Evolutionary conservation across 35 echinoderm and acorn worm species (phyloP).

Genomic region (Eucidaris tribuloides): DNA sequence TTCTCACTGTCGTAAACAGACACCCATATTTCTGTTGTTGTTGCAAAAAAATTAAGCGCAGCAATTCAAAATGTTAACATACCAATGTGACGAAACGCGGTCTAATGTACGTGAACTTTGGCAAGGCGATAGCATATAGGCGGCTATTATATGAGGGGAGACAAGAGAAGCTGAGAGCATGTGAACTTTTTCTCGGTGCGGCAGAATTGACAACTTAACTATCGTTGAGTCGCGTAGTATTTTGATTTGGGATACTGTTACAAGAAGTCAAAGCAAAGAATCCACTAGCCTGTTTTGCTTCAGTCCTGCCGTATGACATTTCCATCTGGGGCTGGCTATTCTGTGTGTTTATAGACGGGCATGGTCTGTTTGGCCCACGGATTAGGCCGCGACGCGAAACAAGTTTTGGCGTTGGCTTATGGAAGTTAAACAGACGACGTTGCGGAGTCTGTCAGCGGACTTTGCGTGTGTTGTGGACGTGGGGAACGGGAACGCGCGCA

Average conservation of each 20-base stretch:
- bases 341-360: constrained; percentile 13
- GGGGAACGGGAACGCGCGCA: background rate
- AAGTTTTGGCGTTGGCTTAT: background rate
- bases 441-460: background rate
- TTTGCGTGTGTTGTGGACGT: too few relatives aligned
- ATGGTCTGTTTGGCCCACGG: background rate
- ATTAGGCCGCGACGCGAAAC: background rate
- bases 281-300: background rate
- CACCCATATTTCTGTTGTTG: background rate
- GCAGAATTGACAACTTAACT: constrained; percentile 29
- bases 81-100: background rate
- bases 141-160: too few relatives aligned
- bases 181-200: constrained; percentile 1
- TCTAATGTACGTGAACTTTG: background rate
- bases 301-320: constrained; percentile 13
- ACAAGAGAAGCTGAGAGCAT: too few relatives aligned
- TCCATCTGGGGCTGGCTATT: constrained; percentile 17
- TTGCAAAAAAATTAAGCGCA: background rate
- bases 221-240: constrained; percentile 13
- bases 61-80: constrained; percentile 23
- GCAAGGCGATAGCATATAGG: background rate
- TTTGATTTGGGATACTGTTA: constrained; percentile 19
- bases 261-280: constrained; percentile 24
- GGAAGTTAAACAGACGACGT: background rate
- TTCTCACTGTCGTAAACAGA: background rate